A percentile compares a stretch with the other conserved stretches of the same genome.
Evolutionary conservation across 2,113 vertebrate species (phyloP).

Genomic region (Pontoporia blainvillei): DNA sequence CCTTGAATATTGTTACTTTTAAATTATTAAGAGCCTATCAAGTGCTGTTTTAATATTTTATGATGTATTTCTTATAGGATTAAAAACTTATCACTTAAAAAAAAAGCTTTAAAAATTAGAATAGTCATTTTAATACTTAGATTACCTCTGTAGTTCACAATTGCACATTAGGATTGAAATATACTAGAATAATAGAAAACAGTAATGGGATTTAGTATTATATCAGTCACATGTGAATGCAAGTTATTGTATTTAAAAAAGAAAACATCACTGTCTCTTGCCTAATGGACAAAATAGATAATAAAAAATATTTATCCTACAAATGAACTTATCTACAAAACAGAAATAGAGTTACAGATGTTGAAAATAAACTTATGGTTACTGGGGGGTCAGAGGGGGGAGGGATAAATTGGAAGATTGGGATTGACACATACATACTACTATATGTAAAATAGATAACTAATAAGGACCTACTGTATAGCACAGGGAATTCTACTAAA

Average conservation of each 20-base stretch:
- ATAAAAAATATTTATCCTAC: neutral
- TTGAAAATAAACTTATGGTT: too few relatives aligned
- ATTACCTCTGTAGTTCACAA: neutral
- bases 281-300: neutral
- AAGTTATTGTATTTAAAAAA: neutral
- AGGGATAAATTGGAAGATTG: too few relatives aligned
- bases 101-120: neutral
- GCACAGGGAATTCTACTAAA: too few relatives aligned
- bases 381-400: too few relatives aligned
- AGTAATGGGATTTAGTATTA: neutral
- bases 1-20: neutral
- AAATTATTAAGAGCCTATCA: neutral
- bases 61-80: neutral
- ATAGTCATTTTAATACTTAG: neutral
- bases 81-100: neutral
- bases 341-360: too few relatives aligned
- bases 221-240: neutral
- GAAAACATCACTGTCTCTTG: neutral
- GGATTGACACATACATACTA: too few relatives aligned
- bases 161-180: neutral
- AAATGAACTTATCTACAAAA: too few relatives aligned
- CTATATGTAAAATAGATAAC: too few relatives aligned
- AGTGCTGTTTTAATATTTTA: conserved; percentile 16
- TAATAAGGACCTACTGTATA: too few relatives aligned
- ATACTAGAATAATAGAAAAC: neutral